Evolutionary conservation across 2,797 vertebrate species (phyloP).

Genomic region (Clarias pachynema): DNA sequence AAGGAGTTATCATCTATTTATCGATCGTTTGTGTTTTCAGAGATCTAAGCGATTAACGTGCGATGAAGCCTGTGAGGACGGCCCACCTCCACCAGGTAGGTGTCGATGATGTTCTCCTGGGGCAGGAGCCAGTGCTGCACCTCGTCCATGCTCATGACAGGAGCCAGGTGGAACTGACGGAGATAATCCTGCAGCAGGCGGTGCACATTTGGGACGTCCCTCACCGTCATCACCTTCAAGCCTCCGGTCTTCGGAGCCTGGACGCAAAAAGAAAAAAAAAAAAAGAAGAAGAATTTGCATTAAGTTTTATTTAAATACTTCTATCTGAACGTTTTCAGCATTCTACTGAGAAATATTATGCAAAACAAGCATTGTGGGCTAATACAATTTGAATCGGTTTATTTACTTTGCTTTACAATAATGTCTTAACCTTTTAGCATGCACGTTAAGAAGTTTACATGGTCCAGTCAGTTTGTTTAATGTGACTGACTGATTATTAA

Average conservation of each 20-base stretch:
- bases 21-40: too few relatives aligned
- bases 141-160: slow-evolving; percentile 88
- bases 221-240: slow-evolving; percentile 88
- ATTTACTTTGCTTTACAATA: neutral
- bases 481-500: neutral
- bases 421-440: neutral
- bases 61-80: neutral
- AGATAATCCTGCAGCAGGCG: slow-evolving; percentile 87
- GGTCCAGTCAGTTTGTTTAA: neutral
- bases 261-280: neutral
- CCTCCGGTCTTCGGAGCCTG: slow-evolving; percentile 88
- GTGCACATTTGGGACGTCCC: slow-evolving; percentile 86
- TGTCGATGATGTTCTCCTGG: slow-evolving; percentile 95
- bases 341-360: too few relatives aligned
- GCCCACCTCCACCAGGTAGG: slow-evolving; percentile 90
- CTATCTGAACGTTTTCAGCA: too few relatives aligned
- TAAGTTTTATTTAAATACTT: too few relatives aligned
- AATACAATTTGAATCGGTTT: neutral
- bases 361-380: too few relatives aligned
- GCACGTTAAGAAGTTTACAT: neutral
- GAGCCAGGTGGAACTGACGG: slow-evolving; percentile 90
- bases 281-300: too few relatives aligned
- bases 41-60: neutral
- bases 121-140: slow-evolving; percentile 96
- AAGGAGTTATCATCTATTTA: too few relatives aligned